Conservation (phyloP, 2,113 vertebrate species). For the Neodon shergylaensis region DNA sequence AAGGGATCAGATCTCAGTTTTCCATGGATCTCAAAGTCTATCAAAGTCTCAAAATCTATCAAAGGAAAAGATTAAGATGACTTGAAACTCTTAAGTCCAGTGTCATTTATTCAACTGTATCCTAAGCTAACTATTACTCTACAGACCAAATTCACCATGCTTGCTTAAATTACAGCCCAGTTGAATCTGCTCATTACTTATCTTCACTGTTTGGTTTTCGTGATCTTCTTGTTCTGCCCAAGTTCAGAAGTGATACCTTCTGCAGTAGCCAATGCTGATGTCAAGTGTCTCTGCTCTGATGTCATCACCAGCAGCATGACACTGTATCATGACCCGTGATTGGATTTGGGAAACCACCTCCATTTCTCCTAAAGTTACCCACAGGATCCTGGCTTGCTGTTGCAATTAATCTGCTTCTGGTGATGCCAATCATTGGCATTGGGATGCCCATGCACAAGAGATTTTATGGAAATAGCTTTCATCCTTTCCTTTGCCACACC, state of each 20-base stretch:
- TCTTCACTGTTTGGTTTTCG: background rate
- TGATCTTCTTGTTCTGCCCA: background rate
- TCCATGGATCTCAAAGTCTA: background rate
- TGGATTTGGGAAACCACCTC: background rate
- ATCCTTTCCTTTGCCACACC: too few species aligned
- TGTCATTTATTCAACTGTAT: too few species aligned
- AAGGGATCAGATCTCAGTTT: background rate
- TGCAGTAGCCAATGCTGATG: background rate
- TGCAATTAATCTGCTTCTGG: too few species aligned
- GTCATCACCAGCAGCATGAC: background rate
- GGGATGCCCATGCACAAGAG: background rate
- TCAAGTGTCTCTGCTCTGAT: background rate
- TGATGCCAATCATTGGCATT: too few species aligned
- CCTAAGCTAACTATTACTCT: background rate
- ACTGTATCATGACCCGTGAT: background rate
- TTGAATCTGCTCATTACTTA: background rate
- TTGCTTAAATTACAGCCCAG: background rate
- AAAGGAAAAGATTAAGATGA: background rate
- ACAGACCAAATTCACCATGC: background rate
- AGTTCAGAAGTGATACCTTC: background rate
- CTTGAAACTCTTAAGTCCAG: background rate
- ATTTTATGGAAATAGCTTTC: background rate
- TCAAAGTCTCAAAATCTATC: too few species aligned
- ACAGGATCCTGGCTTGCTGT: background rate
- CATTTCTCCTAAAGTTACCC: rapidly evolving